Conservation (phyloP, 2,113 vertebrate species). For the Callocephalon fimbriatum region DNA sequence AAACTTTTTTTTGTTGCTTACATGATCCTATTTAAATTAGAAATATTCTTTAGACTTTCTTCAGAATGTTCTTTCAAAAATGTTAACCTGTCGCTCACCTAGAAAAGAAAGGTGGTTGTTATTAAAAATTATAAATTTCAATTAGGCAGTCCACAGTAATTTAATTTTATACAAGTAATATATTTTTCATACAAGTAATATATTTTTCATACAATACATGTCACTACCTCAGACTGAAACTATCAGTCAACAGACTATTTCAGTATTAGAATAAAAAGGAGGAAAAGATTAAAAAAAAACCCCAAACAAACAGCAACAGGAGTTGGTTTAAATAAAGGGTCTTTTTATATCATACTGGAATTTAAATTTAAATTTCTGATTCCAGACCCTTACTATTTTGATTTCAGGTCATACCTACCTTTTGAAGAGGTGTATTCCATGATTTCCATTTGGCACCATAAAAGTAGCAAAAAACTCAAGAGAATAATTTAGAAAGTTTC, state of each 20-base stretch:
- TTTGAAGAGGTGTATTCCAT: not conserved
- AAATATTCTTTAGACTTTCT: not conserved
- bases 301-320: not conserved
- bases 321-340: not conserved
- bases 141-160: not conserved
- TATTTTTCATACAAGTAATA: not conserved
- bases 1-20: not conserved
- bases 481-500: not conserved
- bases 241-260: not conserved
- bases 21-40: not conserved
- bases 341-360: not conserved
- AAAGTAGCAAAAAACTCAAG: not conserved
- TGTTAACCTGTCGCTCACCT: not conserved
- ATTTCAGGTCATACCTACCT: not conserved
- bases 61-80: not conserved
- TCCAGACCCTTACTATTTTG: not conserved
- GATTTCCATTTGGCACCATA: not conserved
- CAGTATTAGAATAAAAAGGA: not conserved
- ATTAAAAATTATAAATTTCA: not conserved
- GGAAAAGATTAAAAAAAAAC: not conserved
- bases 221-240: not conserved
- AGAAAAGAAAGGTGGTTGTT: not conserved
- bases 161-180: not conserved
- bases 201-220: not conserved
- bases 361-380: not conserved